Evolutionary conservation across 2,888 invertebrate genomes (phyloP), one percentile per base, ranked within the genome.

Genomic region (Tetragonula carbonaria): DNA sequence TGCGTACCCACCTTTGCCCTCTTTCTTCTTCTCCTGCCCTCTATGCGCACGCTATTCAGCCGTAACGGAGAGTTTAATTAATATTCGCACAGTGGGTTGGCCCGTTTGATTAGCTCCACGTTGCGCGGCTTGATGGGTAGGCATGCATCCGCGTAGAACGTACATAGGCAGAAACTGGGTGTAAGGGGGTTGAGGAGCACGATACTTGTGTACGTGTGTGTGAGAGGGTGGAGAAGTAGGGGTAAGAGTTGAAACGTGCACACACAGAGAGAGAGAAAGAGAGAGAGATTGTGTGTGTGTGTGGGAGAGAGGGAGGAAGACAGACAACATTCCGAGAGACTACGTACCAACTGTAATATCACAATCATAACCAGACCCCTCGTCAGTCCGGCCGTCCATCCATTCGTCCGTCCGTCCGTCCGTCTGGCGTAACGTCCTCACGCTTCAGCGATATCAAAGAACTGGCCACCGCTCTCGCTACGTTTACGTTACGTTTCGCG

Each of bases 371-470:
- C 94, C 93, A 90, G 91, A 91, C 88, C 91, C 91, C 90, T 90
- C 86, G 87, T 84, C 86, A 85, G 86, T 87, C 86, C 87, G 86
- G 83, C 81, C 86, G 87, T 88, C 88, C 83, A 86, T 85, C 88
- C 57, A 59, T 59, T 59, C 87, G 87, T 86, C 87, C 90, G 90
- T 91, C 92, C 83, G 84, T 88, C 86, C 85, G 87, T 85, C 88
- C 88, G 87, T 87, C 90, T 90, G 90, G 91, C 92, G 92, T 93
- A 93, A 92, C 93, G 93, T 93, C 93, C 93, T 94, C 91, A 94
- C 94, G 94, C 93, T 94, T 93, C 92, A 94, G 90, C 94, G 94
- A 91, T 94, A 94, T 94, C 94, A 94, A 94, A 94, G 94, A 94
- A 94, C 93, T 91, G 80, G 78, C 82, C 82, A 84, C 76, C 86